Conservation (phyloP, 2,888 invertebrate genomes). For the Leptopilina syphax region DNA sequence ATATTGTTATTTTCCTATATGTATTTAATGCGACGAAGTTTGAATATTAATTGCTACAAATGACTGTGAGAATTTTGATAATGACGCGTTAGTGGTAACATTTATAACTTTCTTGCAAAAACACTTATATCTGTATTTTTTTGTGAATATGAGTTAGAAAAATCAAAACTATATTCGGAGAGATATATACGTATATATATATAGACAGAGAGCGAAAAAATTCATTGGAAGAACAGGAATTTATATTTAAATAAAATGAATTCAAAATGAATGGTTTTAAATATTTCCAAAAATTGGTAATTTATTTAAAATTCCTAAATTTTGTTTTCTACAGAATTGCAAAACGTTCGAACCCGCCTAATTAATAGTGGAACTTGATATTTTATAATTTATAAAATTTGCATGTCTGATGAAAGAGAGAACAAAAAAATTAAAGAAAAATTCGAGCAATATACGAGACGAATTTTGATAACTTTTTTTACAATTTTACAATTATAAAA, state of each 20-base stretch:
- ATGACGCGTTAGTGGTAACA: constrained; percentile 38
- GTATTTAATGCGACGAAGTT: not conserved
- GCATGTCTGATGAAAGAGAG: not conserved
- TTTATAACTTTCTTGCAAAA: constrained; percentile 15
- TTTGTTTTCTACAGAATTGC: not conserved
- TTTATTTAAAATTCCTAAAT: constrained; percentile 8
- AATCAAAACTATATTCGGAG: not conserved
- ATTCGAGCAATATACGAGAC: constrained; percentile 11
- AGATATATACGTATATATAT: too few species aligned
- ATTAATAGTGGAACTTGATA: too few species aligned
- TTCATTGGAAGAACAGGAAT: not conserved
- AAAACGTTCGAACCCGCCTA: too few species aligned
- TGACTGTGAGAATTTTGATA: constrained; percentile 29
- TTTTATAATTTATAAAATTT: too few species aligned
- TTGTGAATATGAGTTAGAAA: constrained; percentile 12
- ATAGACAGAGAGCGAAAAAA: not conserved
- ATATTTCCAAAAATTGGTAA: not conserved
- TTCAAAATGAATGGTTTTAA: not conserved
- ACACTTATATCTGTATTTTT: not conserved
- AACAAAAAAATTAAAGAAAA: not conserved
- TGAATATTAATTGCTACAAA: constrained; percentile 30
- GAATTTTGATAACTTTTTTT: not conserved
- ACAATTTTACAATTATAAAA: not conserved
- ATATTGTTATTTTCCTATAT: constrained; percentile 13
- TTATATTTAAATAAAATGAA: not conserved